Evolutionary conservation across 2,113 vertebrate species (phyloP), one percentile per base, ranked within the genome.

Genomic region (Ahaetulla prasina): DNA sequence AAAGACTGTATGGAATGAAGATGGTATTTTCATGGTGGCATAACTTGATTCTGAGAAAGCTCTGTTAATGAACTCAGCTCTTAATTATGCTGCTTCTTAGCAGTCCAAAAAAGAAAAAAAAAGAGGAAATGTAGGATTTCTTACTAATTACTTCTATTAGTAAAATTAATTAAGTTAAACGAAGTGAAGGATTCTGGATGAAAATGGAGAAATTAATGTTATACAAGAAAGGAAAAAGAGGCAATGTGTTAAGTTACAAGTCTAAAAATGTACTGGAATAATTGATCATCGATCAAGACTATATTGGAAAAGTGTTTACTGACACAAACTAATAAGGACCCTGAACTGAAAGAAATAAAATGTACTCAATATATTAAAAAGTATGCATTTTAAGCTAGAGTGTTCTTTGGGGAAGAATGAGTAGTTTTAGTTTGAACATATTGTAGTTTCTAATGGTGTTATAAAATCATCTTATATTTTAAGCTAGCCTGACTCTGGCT

Each of bases 261-360:
- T 68, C 87, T 96, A 95, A 95, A 96, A 95, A 94, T 95, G 94
- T 18, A 7, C 91, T 52, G 90, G 90, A 96, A 95, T 93, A 89
- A 95, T 85, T 86, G 90, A 94, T 93, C 93, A 85, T 90, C 90
- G 11, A 4, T 30, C 89, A 53, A 39, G 22, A 53, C 30, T n/a
- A 53, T 80, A 39, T 43, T 43, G 43, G 1, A 49, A 14, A 16
- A 23, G 47, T 43, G 27, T 90, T 80, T n/a, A 11, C 23, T 80
- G 63, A n/a, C 63, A 80, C 9, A 0, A 68, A 49, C 47, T 53
- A 35, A 80, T 52, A 8, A 1, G 23, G 47, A 89, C 20, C 0
- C 3, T 57, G 9, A 68, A 89, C n/a, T 43, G 55, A 47, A 45
- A 63, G 4, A 49, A 89, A 68, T 20, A 49, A 89, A 63, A 39